Conservation (phyloP, 2,113 vertebrate species). For the Equus przewalskii region DNA sequence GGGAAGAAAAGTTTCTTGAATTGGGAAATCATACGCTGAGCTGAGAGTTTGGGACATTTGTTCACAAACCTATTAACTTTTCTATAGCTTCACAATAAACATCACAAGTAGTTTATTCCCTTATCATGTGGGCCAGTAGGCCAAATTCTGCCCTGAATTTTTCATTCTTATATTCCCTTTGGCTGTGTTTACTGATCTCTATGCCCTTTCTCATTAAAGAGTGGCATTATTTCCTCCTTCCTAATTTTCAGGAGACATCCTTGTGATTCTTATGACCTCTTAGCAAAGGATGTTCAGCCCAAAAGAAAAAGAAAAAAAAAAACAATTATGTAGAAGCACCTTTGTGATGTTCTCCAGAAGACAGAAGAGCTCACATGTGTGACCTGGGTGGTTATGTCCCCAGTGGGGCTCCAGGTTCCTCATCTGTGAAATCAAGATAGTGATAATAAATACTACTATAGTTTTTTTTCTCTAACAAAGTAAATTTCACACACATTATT, state of each 20-base stretch:
- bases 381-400: background rate
- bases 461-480: background rate
- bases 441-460: background rate
- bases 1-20: constrained; percentile 65
- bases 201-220: background rate
- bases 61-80: constrained; percentile 73
- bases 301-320: background rate
- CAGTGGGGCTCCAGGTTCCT: background rate
- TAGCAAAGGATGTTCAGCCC: background rate
- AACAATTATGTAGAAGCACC: background rate
- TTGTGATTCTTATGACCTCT: background rate
- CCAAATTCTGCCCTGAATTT: constrained; percentile 49
- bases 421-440: background rate
- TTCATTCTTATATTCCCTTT: background rate
- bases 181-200: constrained; percentile 16
- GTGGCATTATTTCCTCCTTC: background rate
- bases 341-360: background rate
- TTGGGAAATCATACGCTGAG: constrained; percentile 65
- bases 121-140: constrained; percentile 7
- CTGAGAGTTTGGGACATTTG: constrained; percentile 57
- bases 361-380: background rate
- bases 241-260: background rate
- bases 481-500: background rate
- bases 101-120: constrained; percentile 67
- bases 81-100: constrained; percentile 63